Evolutionary conservation across 2,888 invertebrate species (phyloP).

Genomic region (Drosophila subquinaria): DNA sequence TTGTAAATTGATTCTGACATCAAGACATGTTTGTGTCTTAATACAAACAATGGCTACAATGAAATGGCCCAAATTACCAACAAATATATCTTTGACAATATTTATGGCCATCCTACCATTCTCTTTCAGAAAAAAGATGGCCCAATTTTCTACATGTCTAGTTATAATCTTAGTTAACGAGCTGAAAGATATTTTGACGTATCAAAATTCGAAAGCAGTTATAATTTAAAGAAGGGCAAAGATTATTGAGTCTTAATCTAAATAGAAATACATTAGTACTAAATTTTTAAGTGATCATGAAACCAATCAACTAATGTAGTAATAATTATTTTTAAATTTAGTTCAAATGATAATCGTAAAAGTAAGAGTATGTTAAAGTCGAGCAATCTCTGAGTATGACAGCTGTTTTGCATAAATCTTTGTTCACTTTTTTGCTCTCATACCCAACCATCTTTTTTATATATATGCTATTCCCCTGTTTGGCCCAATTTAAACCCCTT

Average conservation of each 20-base stretch:
- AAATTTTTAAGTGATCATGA: too few species aligned
- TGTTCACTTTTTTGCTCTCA: neutral
- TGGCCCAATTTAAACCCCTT: neutral
- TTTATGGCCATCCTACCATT: neutral
- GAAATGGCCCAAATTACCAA: neutral
- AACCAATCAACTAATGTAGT: too few species aligned
- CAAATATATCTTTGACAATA: neutral
- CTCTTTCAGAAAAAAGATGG: too few species aligned
- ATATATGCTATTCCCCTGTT: neutral
- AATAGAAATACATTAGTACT: too few species aligned
- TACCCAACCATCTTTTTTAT: conserved; percentile 2
- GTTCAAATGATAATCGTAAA: too few species aligned
- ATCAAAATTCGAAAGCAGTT: neutral
- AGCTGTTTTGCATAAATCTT: conserved; percentile 11
- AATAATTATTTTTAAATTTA: too few species aligned
- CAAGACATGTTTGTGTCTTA: conserved; percentile 18
- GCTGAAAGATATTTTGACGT: neutral
- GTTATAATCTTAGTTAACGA: neutral
- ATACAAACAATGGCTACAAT: conserved; percentile 8
- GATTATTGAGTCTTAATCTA: too few species aligned
- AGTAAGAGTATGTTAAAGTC: neutral
- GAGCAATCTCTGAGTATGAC: neutral
- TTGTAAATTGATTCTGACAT: conserved; percentile 68
- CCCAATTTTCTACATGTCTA: neutral
- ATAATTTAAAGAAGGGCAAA: too few species aligned